Conservation (phyloP, 2,797 vertebrate genomes). For the Coregonus ussuriensis region DNA sequence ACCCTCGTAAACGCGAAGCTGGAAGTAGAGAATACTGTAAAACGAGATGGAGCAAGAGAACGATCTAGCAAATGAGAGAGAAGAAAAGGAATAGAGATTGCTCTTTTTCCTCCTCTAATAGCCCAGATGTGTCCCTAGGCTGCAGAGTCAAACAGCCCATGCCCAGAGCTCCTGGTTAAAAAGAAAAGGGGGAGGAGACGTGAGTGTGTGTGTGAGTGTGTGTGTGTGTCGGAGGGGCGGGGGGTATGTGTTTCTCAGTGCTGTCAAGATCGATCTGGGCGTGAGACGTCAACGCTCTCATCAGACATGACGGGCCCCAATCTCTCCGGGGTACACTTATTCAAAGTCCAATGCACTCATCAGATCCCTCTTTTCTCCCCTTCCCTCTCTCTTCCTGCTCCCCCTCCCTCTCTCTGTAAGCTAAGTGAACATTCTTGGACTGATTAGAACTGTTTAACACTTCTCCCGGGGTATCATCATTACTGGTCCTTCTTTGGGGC, state of each 20-base stretch:
- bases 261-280: constrained; percentile 55
- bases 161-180: constrained; percentile 21
- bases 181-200: background rate
- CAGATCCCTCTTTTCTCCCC: constrained; percentile 7
- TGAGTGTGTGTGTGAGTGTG: constrained; percentile 4
- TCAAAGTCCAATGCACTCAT: constrained; percentile 54
- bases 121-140: constrained; percentile 48
- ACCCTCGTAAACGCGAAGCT: background rate
- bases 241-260: constrained; percentile 11
- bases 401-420: constrained; percentile 15
- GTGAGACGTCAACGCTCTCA: constrained; percentile 48
- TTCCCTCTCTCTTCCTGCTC: background rate
- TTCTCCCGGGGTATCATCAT: constrained; percentile 50
- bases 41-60: background rate
- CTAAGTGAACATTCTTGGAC: constrained; percentile 62
- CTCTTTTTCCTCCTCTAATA: constrained; percentile 46
- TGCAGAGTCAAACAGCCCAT: constrained; percentile 27
- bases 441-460: constrained; percentile 62
- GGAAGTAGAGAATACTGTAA: background rate
- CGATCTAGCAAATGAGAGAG: background rate
- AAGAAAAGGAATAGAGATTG: constrained; percentile 29
- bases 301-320: constrained; percentile 48
- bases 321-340: constrained; percentile 53
- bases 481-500: constrained; percentile 37
- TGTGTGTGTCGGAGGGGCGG: background rate